These are phyloP conservation scores for Pelosia muscerda DNA, from an alignment of 2,888 invertebrate genomes.

Conservation along the genomic window DNA sequence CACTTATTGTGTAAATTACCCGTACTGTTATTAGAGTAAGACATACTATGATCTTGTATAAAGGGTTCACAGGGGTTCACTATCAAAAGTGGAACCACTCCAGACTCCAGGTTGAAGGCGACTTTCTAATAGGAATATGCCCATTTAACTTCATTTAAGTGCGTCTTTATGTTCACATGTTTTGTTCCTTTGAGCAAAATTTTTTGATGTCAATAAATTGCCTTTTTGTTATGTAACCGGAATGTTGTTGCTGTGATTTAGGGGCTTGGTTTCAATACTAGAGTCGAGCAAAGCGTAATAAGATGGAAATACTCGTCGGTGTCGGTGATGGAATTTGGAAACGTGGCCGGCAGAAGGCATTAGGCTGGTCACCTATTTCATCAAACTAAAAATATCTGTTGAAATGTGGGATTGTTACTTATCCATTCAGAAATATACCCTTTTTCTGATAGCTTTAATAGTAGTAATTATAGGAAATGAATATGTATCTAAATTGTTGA, in stretches of 20 bases:
- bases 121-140: not conserved
- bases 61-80: not conserved
- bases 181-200: not conserved
- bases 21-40: not conserved
- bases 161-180: too few relatives aligned
- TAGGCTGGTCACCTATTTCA: not conserved
- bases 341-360: not conserved
- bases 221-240: not conserved
- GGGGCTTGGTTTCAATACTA: not conserved
- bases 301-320: too few relatives aligned
- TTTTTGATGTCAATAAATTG: not conserved
- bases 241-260: not conserved
- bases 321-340: not conserved
- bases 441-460: not conserved
- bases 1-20: not conserved
- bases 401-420: not conserved
- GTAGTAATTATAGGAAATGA: not conserved
- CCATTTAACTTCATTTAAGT: not conserved
- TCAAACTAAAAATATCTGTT: not conserved
- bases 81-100: not conserved
- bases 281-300: too few relatives aligned
- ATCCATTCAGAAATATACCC: not conserved
- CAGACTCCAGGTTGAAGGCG: not conserved
- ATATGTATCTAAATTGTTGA: not conserved
- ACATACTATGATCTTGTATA: too few relatives aligned